Base-by-base conservation (phyloP, 2,888 invertebrate species). In the Onthophagus sagittarius region DNA sequence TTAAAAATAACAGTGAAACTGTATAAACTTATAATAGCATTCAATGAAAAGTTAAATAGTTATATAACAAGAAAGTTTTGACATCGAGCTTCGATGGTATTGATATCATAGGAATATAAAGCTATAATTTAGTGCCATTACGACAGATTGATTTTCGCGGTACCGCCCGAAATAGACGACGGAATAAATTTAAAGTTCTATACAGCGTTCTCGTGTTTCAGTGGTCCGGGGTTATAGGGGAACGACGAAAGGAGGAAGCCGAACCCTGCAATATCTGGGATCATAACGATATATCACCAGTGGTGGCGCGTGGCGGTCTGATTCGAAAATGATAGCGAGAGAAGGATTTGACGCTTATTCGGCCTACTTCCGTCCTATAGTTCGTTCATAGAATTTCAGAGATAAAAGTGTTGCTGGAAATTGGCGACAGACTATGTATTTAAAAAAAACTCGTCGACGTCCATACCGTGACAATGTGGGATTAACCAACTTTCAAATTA, bases 251-350 rank as follows among this genome's bases (percentile, higher is more conserved):
- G 23, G 23, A 23, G 39, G 39, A 11, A 11, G 11, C 39, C 39
- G 11, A 53, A 53, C 39, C 39, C 39, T 11, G 39, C 39, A 53
- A 53, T 53, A 53, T 53, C 39, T 53, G 39, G 39, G 39, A 53
- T 53, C 39, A 53, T 53, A 53, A 53, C 39, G 39, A 53, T 53
- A 53, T 53, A 53, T 53, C 39, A 53, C 39, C 39, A 11, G 39
- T 11, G 39, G 39, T 53, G 39, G 9, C 39, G 39, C 39, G 39
- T 53, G 39, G 39, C 39, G 39, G 39, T 67, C 67, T 67, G 67
- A 67, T 67, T 67, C 67, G 67, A 67, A 67, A 67, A 67, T 67
- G 67, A 67, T 67, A 67, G 23, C 67, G 31, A 7, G 67, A 67
- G 67, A 67, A 67, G 67, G 67, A 67, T 67, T 67, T 67, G 31